These are phyloP conservation scores for Acanthopleura granulata DNA, from an alignment of 2,888 invertebrate genomes.

Conservation along the genomic window DNA sequence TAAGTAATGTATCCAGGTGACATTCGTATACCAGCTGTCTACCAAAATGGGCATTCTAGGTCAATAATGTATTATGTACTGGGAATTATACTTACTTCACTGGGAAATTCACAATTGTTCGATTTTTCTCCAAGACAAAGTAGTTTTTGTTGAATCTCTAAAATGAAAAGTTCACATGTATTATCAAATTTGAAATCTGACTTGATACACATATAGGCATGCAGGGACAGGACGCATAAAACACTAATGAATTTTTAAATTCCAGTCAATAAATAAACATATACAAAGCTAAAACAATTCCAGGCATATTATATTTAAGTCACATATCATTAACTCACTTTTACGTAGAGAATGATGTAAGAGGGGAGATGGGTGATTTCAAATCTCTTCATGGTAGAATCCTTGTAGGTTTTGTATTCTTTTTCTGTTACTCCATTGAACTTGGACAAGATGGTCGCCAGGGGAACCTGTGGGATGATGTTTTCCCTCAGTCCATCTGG, in stretches of 20 bases:
- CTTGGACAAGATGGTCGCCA: constrained; percentile 93
- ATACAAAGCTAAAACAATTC: background rate
- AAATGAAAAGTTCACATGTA: constrained; percentile 43
- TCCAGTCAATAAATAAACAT: background rate
- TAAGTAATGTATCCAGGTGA: too few relatives aligned
- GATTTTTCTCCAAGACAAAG: constrained; percentile 99
- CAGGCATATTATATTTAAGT: too few relatives aligned
- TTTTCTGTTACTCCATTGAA: constrained; percentile 96
- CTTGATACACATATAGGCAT: too few relatives aligned
- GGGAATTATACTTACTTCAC: constrained; percentile 82
- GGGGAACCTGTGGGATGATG: constrained; percentile 98
- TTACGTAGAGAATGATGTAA: constrained; percentile 95
- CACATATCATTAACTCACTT: constrained; percentile 70
- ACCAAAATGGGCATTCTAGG: background rate
- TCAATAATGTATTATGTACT: background rate
- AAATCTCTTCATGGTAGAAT: constrained; percentile 96
- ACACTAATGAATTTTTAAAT: background rate
- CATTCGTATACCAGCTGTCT: too few relatives aligned
- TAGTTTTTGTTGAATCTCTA: constrained; percentile 97
- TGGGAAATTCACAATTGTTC: constrained; percentile 99
- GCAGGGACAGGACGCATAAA: too few relatives aligned
- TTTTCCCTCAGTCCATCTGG: constrained; percentile 98
- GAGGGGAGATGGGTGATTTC: constrained; percentile 94
- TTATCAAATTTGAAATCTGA: too few relatives aligned
- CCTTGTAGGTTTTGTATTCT: constrained; percentile 99